Conservation (phyloP, 2,113 vertebrate species). For the Drymodes brunneopygia region DNA sequence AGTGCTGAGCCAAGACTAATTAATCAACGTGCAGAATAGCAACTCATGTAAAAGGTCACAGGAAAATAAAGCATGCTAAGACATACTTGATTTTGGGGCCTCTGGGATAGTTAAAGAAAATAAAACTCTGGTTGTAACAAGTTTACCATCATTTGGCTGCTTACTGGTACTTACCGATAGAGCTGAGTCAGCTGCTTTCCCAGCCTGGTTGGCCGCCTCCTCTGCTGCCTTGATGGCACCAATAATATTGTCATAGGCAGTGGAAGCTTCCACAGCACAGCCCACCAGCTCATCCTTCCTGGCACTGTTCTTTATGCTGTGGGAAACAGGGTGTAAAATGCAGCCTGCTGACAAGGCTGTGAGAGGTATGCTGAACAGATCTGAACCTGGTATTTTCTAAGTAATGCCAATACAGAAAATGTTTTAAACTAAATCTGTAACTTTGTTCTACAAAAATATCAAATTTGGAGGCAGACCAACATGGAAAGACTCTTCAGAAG, state of each 20-base stretch:
- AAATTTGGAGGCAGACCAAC: not conserved
- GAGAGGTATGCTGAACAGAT: not conserved
- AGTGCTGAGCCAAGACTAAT: not conserved
- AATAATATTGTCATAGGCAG: slow-evolving; percentile 89
- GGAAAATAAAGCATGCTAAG: not conserved
- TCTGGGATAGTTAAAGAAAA: not conserved
- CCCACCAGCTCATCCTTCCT: slow-evolving; percentile 79
- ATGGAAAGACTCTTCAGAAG: not conserved
- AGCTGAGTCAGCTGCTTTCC: slow-evolving; percentile 80
- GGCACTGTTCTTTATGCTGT: slow-evolving; percentile 80
- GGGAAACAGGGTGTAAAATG: not conserved
- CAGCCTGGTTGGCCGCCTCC: slow-evolving; percentile 82
- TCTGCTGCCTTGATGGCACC: slow-evolving; percentile 86
- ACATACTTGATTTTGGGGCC: not conserved
- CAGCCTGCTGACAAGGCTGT: not conserved
- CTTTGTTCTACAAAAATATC: not conserved
- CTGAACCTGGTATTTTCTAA: not conserved
- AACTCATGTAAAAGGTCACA: not conserved
- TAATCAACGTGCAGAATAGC: not conserved
- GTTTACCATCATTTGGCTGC: not conserved
- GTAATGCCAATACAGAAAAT: not conserved
- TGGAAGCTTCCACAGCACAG: slow-evolving; percentile 84
- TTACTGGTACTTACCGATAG: slow-evolving; percentile 69
- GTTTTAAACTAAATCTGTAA: not conserved
- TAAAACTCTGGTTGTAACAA: not conserved